Base-by-base conservation (phyloP, 1,140 invertebrate genomes). In the Tetragonula clypearis region DNA sequence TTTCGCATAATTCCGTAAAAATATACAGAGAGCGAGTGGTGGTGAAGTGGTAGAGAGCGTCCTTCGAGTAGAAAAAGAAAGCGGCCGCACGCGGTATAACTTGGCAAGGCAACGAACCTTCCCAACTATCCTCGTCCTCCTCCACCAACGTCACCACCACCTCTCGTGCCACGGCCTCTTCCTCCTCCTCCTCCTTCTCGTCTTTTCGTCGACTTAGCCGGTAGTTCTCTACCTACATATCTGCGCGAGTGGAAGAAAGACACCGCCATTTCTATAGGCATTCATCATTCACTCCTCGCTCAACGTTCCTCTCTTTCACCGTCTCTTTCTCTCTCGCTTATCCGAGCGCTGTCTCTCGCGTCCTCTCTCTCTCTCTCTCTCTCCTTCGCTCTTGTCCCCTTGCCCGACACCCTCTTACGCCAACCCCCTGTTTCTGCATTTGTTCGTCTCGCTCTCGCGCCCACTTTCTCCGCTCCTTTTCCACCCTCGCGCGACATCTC, bases 241-340 rank as follows among this genome's bases (percentile, higher is more conserved):
- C 78, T 68, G 65, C 60, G 86, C 23, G 86, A 78, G 88, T 30
- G 80, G 77, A 86, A 92, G 88, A 89, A 87, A 92, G 90, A 92
- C 79, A 80, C 81, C 73, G 62, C 68, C 87, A 91, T 92, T 92
- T 93, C 92, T 93, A 93, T 93, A 90, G 92, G 88, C 88, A 93
- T 91, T 93, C 92, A 91, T 93, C 92, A 91, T 92, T 91, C 88
- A 80, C 89, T 89, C 82, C 82, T 90, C 88, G 79, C 82, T 90
- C 88, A 86, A 86, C 88, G 86, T 85, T 76, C 17, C 41, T 77
- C 75, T n/a, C 35, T 49, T 65, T 26, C 75, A n/a, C 60, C 26
- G 0, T 55, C 79, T 75, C 58, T 17, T 66, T 62, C 58, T 19
- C 35, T 23, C 58, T 35, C 73, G 9, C 73, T 35, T 60, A 30